These are phyloP conservation scores for Phymastichus coffea DNA, from an alignment of 1,140 invertebrate species.

Conservation along the genomic window DNA sequence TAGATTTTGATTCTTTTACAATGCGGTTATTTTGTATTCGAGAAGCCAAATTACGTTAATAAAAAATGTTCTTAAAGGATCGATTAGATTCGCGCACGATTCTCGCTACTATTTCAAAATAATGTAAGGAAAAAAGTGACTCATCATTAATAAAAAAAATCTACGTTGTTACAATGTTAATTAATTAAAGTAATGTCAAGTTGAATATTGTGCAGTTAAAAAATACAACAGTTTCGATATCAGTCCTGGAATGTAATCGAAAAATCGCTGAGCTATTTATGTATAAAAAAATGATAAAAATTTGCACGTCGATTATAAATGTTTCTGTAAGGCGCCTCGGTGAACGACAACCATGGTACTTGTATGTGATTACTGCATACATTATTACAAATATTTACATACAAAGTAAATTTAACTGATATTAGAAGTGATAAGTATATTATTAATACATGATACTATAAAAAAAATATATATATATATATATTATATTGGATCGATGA, in stretches of 20 bases:
- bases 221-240: too few species aligned
- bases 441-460: conserved; percentile 22
- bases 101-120: too few species aligned
- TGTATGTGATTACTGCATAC: conserved; percentile 16
- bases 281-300: conserved; percentile 17
- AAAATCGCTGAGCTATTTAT: conserved; percentile 23
- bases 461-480: conserved; percentile 13
- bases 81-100: too few species aligned
- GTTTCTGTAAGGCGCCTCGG: conserved; percentile 13
- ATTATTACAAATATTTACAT: conserved; percentile 27
- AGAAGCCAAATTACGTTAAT: too few species aligned
- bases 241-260: conserved; percentile 11
- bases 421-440: conserved; percentile 28
- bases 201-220: background rate
- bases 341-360: conserved; percentile 11
- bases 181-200: background rate
- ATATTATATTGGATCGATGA: conserved; percentile 28
- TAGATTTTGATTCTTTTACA: too few species aligned
- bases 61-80: too few species aligned
- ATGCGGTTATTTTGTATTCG: too few species aligned
- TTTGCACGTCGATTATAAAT: conserved; percentile 27
- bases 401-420: conserved; percentile 26
- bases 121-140: too few species aligned
- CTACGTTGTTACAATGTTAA: too few species aligned
- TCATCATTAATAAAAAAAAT: too few species aligned